Conservation (phyloP, 2,797 vertebrate genomes). For the Bufotes viridis region DNA sequence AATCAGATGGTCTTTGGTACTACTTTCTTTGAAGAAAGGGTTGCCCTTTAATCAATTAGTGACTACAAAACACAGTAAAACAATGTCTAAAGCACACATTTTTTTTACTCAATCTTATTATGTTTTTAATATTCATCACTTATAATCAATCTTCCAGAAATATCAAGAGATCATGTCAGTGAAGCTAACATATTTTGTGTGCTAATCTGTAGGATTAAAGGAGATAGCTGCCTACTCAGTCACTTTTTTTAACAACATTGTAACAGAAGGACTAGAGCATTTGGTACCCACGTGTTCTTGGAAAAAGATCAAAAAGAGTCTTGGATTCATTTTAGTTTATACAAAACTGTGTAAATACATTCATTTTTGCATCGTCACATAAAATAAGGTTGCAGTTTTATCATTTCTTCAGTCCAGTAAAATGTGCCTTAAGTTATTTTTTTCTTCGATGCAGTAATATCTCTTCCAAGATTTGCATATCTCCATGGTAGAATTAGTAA, state of each 20-base stretch:
- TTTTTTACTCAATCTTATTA: neutral
- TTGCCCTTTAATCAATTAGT: neutral
- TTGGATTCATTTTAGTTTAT: constrained; percentile 26
- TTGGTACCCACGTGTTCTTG: constrained; percentile 49
- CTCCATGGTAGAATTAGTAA: constrained; percentile 28
- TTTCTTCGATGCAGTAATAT: neutral
- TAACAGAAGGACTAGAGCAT: constrained; percentile 54
- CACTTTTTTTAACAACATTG: constrained; percentile 33
- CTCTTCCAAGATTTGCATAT: constrained; percentile 30
- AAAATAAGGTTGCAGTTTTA: neutral
- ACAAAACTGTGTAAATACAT: constrained; percentile 11
- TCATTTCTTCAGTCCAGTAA: neutral
- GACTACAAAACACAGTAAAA: too few relatives aligned
- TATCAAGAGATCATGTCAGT: neutral
- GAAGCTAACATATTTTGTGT: constrained; percentile 15
- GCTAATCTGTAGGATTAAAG: constrained; percentile 7
- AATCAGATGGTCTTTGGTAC: neutral
- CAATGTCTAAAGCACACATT: neutral
- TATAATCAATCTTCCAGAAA: neutral
- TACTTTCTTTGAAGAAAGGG: neutral
- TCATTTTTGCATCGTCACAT: constrained; percentile 1
- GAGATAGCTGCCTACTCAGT: constrained; percentile 40
- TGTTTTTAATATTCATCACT: neutral
- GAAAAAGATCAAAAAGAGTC: constrained; percentile 46
- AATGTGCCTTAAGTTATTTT: constrained; percentile 12